Evolutionary conservation across 37 sponge, comb jelly and placozoan species (phyloP).

Genomic region (Bolinopsis microptera): DNA sequence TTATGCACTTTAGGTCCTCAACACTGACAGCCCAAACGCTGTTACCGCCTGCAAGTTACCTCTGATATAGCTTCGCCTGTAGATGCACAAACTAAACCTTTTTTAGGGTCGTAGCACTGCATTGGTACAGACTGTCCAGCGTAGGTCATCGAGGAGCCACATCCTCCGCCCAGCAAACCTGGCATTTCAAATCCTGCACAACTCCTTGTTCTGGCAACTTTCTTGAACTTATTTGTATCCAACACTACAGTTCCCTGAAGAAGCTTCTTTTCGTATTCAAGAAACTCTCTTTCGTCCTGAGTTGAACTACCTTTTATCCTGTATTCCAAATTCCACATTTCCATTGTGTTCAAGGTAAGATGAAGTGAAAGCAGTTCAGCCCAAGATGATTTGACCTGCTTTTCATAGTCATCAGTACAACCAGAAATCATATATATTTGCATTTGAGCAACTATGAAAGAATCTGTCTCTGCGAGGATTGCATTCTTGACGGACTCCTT

Average conservation of each 20-base stretch:
- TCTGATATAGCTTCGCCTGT: background rate
- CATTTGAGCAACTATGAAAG: background rate
- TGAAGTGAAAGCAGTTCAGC: background rate
- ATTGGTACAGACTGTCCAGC: background rate
- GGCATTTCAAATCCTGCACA: background rate
- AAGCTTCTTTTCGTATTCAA: background rate
- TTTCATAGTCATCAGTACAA: background rate
- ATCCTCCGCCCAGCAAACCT: background rate
- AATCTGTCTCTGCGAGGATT: background rate
- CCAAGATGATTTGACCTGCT: background rate
- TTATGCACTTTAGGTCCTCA: background rate
- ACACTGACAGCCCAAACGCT: background rate
- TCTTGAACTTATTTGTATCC: background rate
- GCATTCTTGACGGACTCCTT: background rate
- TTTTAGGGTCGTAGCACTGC: background rate
- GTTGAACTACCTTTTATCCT: background rate
- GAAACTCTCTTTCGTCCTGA: background rate
- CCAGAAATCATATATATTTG: background rate
- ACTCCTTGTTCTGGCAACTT: background rate
- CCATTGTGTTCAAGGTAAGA: background rate
- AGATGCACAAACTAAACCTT: background rate
- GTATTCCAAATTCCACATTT: conserved; percentile 14
- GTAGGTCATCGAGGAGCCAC: background rate
- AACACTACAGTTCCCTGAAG: background rate
- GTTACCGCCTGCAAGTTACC: background rate